Base-by-base conservation (phyloP, 2,113 vertebrate species). In the Clarias macrocephalus region DNA sequence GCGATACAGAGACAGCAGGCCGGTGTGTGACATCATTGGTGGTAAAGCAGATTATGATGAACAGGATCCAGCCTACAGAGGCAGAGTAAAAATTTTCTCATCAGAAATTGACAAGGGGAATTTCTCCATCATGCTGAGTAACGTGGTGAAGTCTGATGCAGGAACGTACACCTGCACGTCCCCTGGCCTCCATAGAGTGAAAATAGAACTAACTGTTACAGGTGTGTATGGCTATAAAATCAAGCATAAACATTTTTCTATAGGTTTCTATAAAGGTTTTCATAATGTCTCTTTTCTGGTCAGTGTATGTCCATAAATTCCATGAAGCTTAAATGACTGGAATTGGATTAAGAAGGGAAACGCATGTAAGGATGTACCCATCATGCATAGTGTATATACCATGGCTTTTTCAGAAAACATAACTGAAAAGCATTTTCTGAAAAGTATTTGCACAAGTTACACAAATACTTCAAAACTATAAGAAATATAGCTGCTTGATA, bases 171-270 rank as follows among this genome's bases (percentile, higher is more conserved):
- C 7, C 68, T 37, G 68, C 30, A 0, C 3, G 0, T 16, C 16
- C 68, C 68, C 30, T 3, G 18, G 2, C 18, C 0, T 9, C 6
- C 0, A 3, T 70, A 19, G 0, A 1, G 5, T 0, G 5, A 18
- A 7, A 8, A 0, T 70, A 37, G 1, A 37, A 18, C 68, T 70
- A 18, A 70, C 1, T 1, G 16, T 70, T 0, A 37, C 8, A 70
- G 68, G 68, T 68, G 66, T 68, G 63, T 30, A 68, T 68, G 65
- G 13, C 11, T 16, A 12, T 16, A 28, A 28, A 28, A 28, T 66
- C 21, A 65, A 25, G 62, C 21, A 25, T 9, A 21, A 23, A 62
- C 7, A 7, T n/a, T 12, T 65, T 25, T 65, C 25, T 65, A 18
- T 12, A 65, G 23, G n/a, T n/a, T n/a, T n/a, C n/a, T n/a, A n/a